Percentiles rank a stretch among this genome's conserved stretches.
These are phyloP conservation scores for Macrostomum lignano DNA, from an alignment of 1,140 invertebrate genomes.

Conservation along the genomic window DNA sequence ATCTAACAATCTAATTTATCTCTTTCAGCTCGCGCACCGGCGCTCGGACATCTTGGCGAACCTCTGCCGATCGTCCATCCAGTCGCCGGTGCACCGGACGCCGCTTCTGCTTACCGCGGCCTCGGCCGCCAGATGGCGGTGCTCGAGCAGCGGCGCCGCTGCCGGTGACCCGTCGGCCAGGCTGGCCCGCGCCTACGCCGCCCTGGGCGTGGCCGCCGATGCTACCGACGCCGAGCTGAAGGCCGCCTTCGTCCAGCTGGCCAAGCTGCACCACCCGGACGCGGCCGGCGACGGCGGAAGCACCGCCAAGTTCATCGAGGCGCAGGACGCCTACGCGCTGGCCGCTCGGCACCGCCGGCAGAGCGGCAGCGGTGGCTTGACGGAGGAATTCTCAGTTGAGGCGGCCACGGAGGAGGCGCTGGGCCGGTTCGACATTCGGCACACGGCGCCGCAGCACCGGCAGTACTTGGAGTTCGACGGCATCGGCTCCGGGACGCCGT, in stretches of 20 bases:
- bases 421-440: conserved; percentile 33
- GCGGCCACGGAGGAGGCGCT: conserved; percentile 24
- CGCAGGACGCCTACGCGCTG: conserved; percentile 32
- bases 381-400: no score
- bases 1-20: no score
- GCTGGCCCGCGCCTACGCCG: no score
- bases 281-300: conserved; percentile 37
- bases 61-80: no score
- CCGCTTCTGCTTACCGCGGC: no score
- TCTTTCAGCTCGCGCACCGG: no score
- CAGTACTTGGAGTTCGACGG: conserved; percentile 49
- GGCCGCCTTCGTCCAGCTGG: conserved; percentile 40
- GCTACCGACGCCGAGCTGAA: conserved; percentile 42
- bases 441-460: conserved; percentile 56
- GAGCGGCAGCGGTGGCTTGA: conserved; percentile 13
- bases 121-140: no score
- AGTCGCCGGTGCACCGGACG: no score
- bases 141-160: no score
- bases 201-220: conserved; percentile 35
- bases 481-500: no score
- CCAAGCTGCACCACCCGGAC: conserved; percentile 53
- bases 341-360: conserved; percentile 20
- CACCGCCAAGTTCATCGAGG: conserved; percentile 39
- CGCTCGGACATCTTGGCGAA: no score
- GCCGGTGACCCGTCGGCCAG: no score